A percentile compares a stretch with the other conserved stretches of the same genome.
Evolutionary conservation across 2,113 vertebrate species (phyloP).

Genomic region (Sander vitreus): DNA sequence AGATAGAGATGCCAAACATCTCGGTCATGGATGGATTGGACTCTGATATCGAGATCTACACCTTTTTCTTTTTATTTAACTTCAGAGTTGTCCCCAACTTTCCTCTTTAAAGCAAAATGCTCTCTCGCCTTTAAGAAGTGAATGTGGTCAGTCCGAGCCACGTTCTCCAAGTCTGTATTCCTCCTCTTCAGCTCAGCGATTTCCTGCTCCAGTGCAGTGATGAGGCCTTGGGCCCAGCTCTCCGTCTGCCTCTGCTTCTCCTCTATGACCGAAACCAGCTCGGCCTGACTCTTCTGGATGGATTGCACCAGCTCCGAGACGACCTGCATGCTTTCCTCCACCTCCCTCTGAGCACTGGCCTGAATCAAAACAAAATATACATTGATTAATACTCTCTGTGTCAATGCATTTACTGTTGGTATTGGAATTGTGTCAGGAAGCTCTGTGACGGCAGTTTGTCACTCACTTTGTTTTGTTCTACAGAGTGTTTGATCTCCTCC

Average conservation of each 20-base stretch:
- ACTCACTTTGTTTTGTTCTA: constrained; percentile 83
- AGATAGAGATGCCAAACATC: neutral
- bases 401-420: neutral
- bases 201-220: constrained; percentile 80
- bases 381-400: too few relatives aligned
- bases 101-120: neutral
- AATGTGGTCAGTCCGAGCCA: constrained; percentile 83
- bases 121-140: constrained; percentile 82
- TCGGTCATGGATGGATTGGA: neutral
- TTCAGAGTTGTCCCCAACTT: neutral
- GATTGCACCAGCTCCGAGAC: constrained; percentile 79
- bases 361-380: constrained; percentile 25
- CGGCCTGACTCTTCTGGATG: constrained; percentile 79
- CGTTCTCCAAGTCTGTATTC: constrained; percentile 77
- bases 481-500: constrained; percentile 79
- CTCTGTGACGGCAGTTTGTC: neutral
- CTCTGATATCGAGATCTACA: neutral
- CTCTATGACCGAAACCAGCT: constrained; percentile 78
- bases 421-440: neutral
- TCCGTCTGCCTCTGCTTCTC: constrained; percentile 81
- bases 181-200: constrained; percentile 75
- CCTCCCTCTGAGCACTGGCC: constrained; percentile 78
- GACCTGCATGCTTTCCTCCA: constrained; percentile 79
- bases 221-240: constrained; percentile 70
- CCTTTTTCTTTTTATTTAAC: neutral